These are phyloP conservation scores for Melanotaenia duboulayi DNA, from an alignment of 2,113 vertebrate genomes.

Conservation along the genomic window DNA sequence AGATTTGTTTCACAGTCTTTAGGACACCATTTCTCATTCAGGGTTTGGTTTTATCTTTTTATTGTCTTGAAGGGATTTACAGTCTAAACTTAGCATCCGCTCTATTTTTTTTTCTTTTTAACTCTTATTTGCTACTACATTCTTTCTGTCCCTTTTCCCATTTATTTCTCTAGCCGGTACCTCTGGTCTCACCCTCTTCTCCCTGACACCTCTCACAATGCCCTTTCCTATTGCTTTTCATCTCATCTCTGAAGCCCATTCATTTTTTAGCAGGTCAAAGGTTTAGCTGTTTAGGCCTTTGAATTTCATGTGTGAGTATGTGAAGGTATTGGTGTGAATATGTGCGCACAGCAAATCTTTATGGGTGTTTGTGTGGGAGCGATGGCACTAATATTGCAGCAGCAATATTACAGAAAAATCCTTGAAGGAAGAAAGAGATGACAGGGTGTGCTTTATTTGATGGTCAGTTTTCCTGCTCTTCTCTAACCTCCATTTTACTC, in stretches of 20 bases:
- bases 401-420: slow-evolving; percentile 66
- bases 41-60: slow-evolving; percentile 18
- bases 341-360: slow-evolving; percentile 32
- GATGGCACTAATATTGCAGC: slow-evolving; percentile 62
- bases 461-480: slow-evolving; percentile 44
- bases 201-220: slow-evolving; percentile 37
- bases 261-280: slow-evolving; percentile 75
- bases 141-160: slow-evolving; percentile 23
- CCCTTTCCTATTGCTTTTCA: slow-evolving; percentile 60
- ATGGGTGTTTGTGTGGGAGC: slow-evolving; percentile 38
- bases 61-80: slow-evolving; percentile 10
- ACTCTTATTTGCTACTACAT: slow-evolving; percentile 24
- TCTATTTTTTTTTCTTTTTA: neutral
- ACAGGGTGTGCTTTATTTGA: slow-evolving; percentile 50
- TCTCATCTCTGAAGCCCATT: slow-evolving; percentile 69
- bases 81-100: slow-evolving; percentile 22
- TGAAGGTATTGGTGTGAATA: slow-evolving; percentile 18
- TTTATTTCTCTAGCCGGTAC: slow-evolving; percentile 38
- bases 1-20: slow-evolving; percentile 35
- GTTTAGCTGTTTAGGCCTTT: slow-evolving; percentile 62
- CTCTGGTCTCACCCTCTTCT: slow-evolving; percentile 36
- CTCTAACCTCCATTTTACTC: slow-evolving; percentile 36
- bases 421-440: slow-evolving; percentile 63
- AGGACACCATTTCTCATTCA: slow-evolving; percentile 38
- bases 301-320: slow-evolving; percentile 24